Conservation (phyloP, 2,113 vertebrate species). For the Fulica atra region DNA sequence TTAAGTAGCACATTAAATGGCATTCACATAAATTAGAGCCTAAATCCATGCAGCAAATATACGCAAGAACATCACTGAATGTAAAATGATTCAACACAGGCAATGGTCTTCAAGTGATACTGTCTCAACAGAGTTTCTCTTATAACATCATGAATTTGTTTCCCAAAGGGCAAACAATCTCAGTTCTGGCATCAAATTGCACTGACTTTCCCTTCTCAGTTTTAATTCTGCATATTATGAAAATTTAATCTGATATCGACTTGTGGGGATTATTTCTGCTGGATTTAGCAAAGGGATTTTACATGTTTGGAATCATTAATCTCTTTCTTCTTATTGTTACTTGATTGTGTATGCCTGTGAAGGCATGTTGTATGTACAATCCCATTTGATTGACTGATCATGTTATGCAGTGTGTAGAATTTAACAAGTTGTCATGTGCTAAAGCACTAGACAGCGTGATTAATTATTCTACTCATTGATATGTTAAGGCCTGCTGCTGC, state of each 20-base stretch:
- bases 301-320: neutral
- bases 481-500: neutral
- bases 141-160: neutral
- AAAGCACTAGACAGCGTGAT: neutral
- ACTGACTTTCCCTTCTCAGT: neutral
- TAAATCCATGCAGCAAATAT: neutral
- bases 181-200: neutral
- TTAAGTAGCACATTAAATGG: neutral
- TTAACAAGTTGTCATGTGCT: neutral
- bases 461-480: neutral
- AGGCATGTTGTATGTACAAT: accelerated
- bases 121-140: neutral
- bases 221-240: neutral
- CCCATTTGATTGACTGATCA: neutral
- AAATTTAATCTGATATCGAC: neutral
- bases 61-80: neutral
- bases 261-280: neutral
- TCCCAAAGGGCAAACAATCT: neutral
- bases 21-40: neutral
- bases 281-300: neutral
- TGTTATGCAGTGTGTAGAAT: neutral
- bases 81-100: neutral
- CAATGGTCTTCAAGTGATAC: neutral
- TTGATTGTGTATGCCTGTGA: neutral
- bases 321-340: neutral